Evolutionary conservation across 2,888 invertebrate genomes (phyloP).

Genomic region (Orthosia cruda): DNA sequence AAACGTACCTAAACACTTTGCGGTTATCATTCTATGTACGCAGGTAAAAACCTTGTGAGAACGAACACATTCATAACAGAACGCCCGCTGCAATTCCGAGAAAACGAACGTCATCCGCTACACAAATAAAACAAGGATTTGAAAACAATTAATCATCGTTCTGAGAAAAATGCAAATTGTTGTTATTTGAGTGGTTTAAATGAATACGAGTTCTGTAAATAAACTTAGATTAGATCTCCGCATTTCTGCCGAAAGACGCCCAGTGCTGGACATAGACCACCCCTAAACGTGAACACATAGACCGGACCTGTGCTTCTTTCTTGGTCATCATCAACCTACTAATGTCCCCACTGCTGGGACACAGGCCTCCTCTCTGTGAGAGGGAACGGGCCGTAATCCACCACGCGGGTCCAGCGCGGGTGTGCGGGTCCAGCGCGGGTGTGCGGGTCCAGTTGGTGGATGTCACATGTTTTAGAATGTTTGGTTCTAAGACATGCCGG

Average conservation of each 20-base stretch:
- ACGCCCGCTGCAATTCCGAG: constrained; percentile 43
- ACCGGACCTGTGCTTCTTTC: no score
- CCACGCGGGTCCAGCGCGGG: no score
- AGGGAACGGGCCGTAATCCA: no score
- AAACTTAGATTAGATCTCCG: neutral
- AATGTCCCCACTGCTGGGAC: no score
- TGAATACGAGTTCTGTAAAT: neutral
- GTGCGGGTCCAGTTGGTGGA: no score
- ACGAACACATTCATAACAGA: constrained; percentile 32
- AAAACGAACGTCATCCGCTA: constrained; percentile 52
- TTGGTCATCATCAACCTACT: no score
- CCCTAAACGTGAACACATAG: no score
- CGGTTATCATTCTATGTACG: constrained; percentile 14
- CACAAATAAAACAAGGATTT: constrained; percentile 56
- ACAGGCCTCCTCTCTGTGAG: no score
- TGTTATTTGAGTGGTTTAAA: constrained; percentile 11
- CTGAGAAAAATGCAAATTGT: constrained; percentile 39
- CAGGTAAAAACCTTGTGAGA: constrained; percentile 41
- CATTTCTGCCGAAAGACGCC: neutral
- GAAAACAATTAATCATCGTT: constrained; percentile 53
- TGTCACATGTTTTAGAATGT: no score
- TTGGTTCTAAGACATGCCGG: no score
- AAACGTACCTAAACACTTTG: neutral
- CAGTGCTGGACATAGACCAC: neutral
- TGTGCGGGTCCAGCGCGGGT: no score